These are phyloP conservation scores for Catharus bicknelli DNA, from an alignment of 2,113 vertebrate genomes.

Conservation along the genomic window DNA sequence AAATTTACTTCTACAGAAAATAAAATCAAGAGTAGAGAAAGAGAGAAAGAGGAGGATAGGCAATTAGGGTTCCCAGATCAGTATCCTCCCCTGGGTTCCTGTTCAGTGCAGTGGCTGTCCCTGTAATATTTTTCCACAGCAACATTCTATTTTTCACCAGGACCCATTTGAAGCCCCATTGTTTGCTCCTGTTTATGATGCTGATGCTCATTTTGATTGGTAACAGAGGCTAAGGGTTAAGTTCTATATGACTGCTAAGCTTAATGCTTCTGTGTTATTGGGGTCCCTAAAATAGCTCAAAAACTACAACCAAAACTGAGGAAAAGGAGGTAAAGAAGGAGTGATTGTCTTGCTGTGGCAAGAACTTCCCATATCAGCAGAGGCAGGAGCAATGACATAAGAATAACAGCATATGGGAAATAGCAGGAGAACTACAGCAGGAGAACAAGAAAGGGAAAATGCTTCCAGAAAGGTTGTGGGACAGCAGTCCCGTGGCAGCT, in stretches of 20 bases:
- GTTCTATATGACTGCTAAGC: not conserved
- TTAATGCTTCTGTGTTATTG: not conserved
- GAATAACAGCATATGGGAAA: not conserved
- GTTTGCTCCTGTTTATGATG: not conserved
- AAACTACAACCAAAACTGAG: not conserved
- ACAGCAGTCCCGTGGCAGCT: not conserved
- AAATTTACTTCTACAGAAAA: not conserved
- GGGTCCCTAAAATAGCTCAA: not conserved
- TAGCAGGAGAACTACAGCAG: not conserved
- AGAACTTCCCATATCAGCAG: not conserved
- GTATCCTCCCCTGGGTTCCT: not conserved
- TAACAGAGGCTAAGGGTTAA: not conserved
- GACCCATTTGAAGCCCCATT: rapidly evolving
- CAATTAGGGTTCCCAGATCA: not conserved
- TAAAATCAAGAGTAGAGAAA: not conserved
- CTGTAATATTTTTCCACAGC: not conserved
- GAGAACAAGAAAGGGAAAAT: not conserved
- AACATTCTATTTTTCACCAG: not conserved
- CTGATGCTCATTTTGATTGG: not conserved
- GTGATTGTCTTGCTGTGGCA: not conserved
- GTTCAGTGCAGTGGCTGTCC: not conserved
- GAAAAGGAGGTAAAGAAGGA: not conserved
- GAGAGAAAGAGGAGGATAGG: not conserved
- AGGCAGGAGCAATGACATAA: not conserved
- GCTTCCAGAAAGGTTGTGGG: not conserved